Evolutionary conservation across 2,113 vertebrate genomes (phyloP).

Genomic region (western clawed frog (Xenopus tropicalis)): DNA sequence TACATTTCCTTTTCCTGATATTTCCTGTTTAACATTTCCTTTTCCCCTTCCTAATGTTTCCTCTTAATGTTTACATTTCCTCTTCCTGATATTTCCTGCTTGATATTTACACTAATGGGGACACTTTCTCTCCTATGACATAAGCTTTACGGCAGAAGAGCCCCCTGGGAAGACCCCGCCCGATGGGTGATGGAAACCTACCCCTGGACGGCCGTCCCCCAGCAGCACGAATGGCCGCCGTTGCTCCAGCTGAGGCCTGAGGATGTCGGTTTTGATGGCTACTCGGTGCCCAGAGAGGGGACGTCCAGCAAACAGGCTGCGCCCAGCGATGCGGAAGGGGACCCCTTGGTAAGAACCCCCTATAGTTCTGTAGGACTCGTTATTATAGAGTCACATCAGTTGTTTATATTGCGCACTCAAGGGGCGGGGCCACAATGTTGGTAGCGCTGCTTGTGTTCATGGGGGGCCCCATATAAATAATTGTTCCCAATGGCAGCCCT

Average conservation of each 20-base stretch:
- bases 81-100: too few relatives aligned
- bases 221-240: conserved; percentile 89
- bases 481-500: too few relatives aligned
- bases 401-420: too few relatives aligned
- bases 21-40: too few relatives aligned
- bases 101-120: neutral
- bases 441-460: too few relatives aligned
- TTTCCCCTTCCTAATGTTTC: too few relatives aligned
- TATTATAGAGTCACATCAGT: too few relatives aligned
- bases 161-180: conserved; percentile 92
- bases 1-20: too few relatives aligned
- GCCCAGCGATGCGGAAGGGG: conserved; percentile 84
- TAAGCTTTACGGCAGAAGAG: conserved; percentile 88
- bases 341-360: conserved; percentile 82
- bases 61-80: too few relatives aligned
- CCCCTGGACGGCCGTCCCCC: conserved; percentile 80
- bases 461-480: too few relatives aligned
- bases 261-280: conserved; percentile 94
- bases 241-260: conserved; percentile 92
- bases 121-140: neutral
- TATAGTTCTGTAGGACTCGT: too few relatives aligned
- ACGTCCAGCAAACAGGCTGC: conserved; percentile 76
- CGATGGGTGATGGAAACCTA: conserved; percentile 95
- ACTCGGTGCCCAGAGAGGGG: conserved; percentile 81
- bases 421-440: too few relatives aligned